Percentiles rank a stretch among this genome's conserved stretches.
Evolutionary conservation across 2,797 vertebrate species (phyloP).

Genomic region (Florisuga fusca): DNA sequence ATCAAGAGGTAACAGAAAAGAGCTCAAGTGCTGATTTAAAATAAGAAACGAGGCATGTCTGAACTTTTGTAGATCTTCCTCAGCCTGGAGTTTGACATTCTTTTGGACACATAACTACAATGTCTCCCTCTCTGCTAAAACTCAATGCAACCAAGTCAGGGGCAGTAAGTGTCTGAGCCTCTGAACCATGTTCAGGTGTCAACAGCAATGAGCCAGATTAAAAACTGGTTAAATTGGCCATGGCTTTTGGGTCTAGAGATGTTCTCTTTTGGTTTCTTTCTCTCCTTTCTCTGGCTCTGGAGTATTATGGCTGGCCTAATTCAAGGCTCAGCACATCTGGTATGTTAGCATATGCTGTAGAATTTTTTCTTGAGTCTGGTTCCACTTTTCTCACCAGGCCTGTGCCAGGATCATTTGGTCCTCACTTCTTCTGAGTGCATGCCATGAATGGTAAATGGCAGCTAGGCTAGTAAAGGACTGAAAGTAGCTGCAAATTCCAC

Average conservation of each 20-base stretch:
- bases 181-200: neutral
- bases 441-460: neutral
- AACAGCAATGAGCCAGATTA: neutral
- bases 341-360: neutral
- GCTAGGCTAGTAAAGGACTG: neutral
- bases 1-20: constrained; percentile 81
- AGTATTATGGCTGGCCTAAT: neutral
- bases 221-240: neutral
- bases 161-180: neutral
- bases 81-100: neutral
- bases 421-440: neutral
- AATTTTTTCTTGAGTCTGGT: neutral
- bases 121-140: neutral
- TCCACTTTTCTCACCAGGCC: neutral
- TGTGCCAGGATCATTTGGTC: neutral
- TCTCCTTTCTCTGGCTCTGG: neutral
- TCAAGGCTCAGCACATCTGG: neutral
- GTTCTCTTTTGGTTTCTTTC: neutral
- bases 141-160: neutral
- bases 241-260: neutral
- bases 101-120: accelerated
- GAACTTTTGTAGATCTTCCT: neutral
- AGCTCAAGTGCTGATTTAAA: neutral
- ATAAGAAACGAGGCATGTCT: neutral
- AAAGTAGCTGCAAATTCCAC: neutral